Percentiles rank a stretch among this genome's conserved stretches.
Conservation (phyloP, 1,140 invertebrate species). For the Hyphantria cunea region DNA sequence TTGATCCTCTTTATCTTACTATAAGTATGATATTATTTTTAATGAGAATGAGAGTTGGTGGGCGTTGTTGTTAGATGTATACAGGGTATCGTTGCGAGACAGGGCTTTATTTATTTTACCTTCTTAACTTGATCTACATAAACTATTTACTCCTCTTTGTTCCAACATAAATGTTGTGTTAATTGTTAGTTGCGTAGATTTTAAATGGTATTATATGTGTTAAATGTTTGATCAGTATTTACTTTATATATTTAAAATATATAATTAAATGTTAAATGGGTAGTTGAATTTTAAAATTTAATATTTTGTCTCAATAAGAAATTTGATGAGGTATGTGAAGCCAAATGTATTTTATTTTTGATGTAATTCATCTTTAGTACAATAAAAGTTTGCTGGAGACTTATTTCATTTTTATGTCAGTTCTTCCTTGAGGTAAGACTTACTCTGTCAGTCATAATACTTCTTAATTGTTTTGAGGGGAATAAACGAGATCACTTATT, state of each 20-base stretch:
- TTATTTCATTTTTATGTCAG: neutral
- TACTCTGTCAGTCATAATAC: no score
- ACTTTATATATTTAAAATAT: constrained; percentile 65
- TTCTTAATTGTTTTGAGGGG: no score
- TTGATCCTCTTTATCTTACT: constrained; percentile 74
- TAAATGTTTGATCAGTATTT: constrained; percentile 74
- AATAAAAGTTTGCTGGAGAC: constrained; percentile 51
- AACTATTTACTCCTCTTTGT: constrained; percentile 25
- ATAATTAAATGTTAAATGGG: constrained; percentile 60
- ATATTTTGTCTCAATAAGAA: constrained; percentile 64
- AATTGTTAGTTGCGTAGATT: constrained; percentile 59
- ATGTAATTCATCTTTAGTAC: constrained; percentile 62
- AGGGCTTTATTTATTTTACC: constrained; percentile 39
- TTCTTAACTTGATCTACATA: constrained; percentile 40
- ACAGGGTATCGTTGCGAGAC: constrained; percentile 70
- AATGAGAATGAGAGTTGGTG: constrained; percentile 50
- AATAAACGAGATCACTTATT: no score
- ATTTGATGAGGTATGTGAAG: constrained; percentile 50
- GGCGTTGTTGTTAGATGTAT: constrained; percentile 64
- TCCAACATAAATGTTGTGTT: constrained; percentile 63
- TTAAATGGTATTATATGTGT: constrained; percentile 51
- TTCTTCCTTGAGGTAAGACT: no score
- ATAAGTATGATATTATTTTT: constrained; percentile 66
- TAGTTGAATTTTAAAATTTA: constrained; percentile 62
- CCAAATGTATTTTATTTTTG: constrained; percentile 63